Conservation (phyloP, 2,797 vertebrate species). For the Serranus cabrilla region DNA sequence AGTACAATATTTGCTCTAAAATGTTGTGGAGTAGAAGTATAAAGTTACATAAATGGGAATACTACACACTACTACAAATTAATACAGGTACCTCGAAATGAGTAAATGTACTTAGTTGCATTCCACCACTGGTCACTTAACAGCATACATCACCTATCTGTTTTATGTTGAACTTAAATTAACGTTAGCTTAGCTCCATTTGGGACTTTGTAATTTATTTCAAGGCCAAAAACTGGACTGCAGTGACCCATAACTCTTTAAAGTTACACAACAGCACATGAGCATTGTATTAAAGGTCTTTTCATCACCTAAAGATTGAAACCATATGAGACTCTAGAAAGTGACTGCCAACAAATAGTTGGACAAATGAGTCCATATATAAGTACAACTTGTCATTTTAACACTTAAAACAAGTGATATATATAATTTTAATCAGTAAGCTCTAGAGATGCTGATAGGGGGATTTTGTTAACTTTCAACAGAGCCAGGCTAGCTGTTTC, state of each 20-base stretch:
- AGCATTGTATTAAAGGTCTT: background rate
- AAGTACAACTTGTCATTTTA: slow-evolving; percentile 2
- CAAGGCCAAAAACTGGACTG: background rate
- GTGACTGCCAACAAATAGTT: background rate
- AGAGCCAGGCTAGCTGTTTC: background rate
- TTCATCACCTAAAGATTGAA: background rate
- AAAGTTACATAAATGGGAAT: no score
- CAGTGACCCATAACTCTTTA: background rate
- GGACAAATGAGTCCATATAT: background rate
- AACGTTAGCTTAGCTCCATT: no score
- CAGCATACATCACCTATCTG: background rate
- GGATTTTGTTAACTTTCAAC: background rate
- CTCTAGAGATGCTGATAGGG: background rate
- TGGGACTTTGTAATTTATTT: no score
- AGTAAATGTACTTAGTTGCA: no score
- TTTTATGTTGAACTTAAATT: no score
- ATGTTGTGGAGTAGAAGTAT: no score
- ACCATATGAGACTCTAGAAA: slow-evolving; percentile 1
- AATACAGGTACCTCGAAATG: no score
- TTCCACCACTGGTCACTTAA: background rate
- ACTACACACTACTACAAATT: no score
- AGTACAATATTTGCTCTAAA: no score
- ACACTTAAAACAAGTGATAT: background rate
- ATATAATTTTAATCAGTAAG: background rate
- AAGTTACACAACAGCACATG: background rate